A percentile compares a stretch with the other conserved stretches of the same genome.
These are phyloP conservation scores for Microdon myrmicae DNA, from an alignment of 2,888 invertebrate genomes.

Conservation along the genomic window DNA sequence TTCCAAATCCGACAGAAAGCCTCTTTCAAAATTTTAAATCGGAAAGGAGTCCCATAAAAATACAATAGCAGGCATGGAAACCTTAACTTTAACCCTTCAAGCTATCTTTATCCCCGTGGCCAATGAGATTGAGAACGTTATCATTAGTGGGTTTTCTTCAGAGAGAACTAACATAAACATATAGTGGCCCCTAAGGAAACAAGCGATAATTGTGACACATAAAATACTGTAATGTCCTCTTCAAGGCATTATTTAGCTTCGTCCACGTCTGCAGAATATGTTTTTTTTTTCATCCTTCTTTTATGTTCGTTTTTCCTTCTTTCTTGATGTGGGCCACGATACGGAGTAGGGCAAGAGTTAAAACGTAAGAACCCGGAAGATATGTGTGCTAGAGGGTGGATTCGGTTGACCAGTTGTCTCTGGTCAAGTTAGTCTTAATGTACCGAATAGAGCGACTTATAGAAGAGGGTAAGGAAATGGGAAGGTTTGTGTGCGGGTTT, in stretches of 20 bases:
- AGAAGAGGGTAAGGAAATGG: neutral
- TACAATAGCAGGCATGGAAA: too few species aligned
- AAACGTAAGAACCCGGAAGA: conserved; percentile 33
- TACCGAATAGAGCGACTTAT: neutral
- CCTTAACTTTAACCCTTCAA: too few species aligned
- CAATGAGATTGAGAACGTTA: conserved; percentile 38
- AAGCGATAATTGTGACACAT: conserved; percentile 44
- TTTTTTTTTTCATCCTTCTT: conserved; percentile 11
- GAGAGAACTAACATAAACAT: conserved; percentile 13
- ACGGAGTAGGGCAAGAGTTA: too few species aligned
- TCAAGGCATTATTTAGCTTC: conserved; percentile 32
- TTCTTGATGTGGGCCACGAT: neutral
- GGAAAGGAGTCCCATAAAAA: too few species aligned
- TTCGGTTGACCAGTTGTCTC: conserved; percentile 22
- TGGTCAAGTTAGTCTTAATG: conserved; percentile 19
- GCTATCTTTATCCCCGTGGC: too few species aligned
- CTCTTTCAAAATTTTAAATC: too few species aligned
- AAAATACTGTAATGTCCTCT: conserved; percentile 47
- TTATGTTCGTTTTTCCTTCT: neutral
- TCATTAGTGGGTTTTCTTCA: conserved; percentile 23
- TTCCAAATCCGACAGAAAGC: too few species aligned
- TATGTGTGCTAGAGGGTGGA: conserved; percentile 16
- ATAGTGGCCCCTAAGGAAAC: conserved; percentile 16
- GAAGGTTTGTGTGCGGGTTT: neutral
- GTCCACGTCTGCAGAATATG: conserved; percentile 16